Base-by-base conservation (phyloP, 2,113 vertebrate genomes). In the Etia nguti region DNA sequence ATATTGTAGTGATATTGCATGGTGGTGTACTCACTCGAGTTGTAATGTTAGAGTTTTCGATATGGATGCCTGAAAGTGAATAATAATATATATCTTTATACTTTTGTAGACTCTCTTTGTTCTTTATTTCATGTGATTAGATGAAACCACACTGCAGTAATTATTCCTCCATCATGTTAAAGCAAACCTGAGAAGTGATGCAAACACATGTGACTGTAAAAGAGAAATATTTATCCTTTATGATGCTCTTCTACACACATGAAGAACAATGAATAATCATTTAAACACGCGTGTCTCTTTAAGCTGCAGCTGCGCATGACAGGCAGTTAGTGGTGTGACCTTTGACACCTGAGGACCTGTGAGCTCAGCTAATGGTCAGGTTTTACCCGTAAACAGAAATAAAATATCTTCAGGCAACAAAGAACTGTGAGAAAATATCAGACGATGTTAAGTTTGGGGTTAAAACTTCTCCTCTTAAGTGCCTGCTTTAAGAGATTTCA, bases 191-290 rank as follows among this genome's bases (percentile, higher is more conserved):
- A 82, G 31, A 60, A 55, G 41, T 36, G 52, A 65, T 54, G 22
- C 82, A 82, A 22, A 56, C 29, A 57, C 10, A 54, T 22, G 5
- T 10, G n/a, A 46, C 26, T 85, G 29, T 68, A 86, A 73, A 79
- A 83, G n/a, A 59, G 24, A 83, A 75, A 43, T 84, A 48, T 90
- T 90, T 87, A 87, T 57, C 15, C 24, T 87, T 68, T 82, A 5
- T 80, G 77, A 82, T 22, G 31, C 11, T 57, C 22, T 18, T 77
- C 52, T 50, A 38, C 31, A 24, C 9, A 59, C 11, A 24, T 48
- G 18, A 48, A 36, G n/a, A 43, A 52, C 20, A 56, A 56, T 18
- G 20, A 55, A 38, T 16, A 20, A 43, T 77, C 29, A 79, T 59
- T 60, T 75, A 36, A 79, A 22, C 6, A 52, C 13, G 26, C 5